phyloP scores from a whole-genome alignment of 2,797 vertebrate genomes.

The Lateolabrax maculatus region DNA sequence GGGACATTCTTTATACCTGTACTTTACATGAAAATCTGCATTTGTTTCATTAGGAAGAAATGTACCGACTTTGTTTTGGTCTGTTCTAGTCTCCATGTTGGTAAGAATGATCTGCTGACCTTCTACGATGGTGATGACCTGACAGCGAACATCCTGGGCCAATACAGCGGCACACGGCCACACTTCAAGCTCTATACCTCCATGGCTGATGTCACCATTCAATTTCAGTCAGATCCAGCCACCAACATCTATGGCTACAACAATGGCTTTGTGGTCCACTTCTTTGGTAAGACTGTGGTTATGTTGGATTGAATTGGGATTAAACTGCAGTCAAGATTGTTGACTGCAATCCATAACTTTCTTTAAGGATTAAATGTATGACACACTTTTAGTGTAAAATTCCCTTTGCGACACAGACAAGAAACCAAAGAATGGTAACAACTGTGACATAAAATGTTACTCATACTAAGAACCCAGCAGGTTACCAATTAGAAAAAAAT shows the following conservation, averaged over 20 bases:
- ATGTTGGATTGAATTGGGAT: not conserved
- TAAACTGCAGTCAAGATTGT: too few species aligned
- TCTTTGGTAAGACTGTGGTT: slow-evolving; percentile 88
- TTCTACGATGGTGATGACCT: slow-evolving; percentile 98
- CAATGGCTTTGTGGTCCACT: slow-evolving; percentile 96
- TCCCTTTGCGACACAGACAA: not conserved
- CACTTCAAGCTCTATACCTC: slow-evolving; percentile 96
- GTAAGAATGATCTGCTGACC: slow-evolving; percentile 92
- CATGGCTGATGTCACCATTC: slow-evolving; percentile 94
- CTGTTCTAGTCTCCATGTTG: slow-evolving; percentile 88
- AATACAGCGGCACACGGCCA: slow-evolving; percentile 90
- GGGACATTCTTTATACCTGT: not conserved
- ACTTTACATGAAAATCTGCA: not conserved
- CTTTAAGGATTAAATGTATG: not conserved
- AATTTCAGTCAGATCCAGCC: slow-evolving; percentile 97
- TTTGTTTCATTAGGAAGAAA: not conserved
- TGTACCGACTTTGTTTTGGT: not conserved
- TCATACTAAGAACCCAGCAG: slow-evolving; percentile 8
- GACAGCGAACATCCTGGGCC: slow-evolving; percentile 95
- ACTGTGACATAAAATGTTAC: slow-evolving; percentile 8
- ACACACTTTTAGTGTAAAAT: not conserved
- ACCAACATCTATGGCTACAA: slow-evolving; percentile 91
- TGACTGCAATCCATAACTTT: not conserved
- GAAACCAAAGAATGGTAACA: not conserved
- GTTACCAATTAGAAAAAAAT: slow-evolving; percentile 26